Percentiles rank a stretch among this genome's conserved stretches.
These are phyloP conservation scores for Ophthalmolycus amberensis DNA, from an alignment of 2,113 vertebrate genomes.

Conservation along the genomic window DNA sequence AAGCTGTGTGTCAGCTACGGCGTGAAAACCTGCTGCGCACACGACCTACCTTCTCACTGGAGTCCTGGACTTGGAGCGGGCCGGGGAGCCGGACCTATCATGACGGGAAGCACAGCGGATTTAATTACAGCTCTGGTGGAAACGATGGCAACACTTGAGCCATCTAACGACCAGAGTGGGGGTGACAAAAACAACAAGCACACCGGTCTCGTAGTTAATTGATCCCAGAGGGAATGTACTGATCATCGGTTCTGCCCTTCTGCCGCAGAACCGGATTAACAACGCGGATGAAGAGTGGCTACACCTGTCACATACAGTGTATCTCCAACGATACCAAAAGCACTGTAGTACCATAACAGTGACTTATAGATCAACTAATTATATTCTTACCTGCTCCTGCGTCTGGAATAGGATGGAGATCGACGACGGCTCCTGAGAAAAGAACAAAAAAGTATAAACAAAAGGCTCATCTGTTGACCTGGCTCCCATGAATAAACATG, in stretches of 20 bases:
- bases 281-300: not conserved
- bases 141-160: not conserved
- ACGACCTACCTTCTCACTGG: constrained; percentile 77
- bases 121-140: constrained; percentile 2
- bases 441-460: not conserved
- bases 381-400: constrained; percentile 80
- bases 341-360: not conserved
- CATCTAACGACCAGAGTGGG: not conserved
- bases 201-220: not conserved
- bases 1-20: not conserved
- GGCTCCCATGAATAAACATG: not conserved
- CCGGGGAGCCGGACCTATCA: constrained; percentile 81
- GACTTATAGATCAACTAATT: not conserved
- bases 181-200: not conserved
- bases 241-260: not conserved
- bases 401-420: constrained; percentile 84
- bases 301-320: too few relatives aligned
- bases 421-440: constrained; percentile 73
- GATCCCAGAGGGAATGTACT: not conserved
- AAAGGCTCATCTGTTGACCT: too few relatives aligned
- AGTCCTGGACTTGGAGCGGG: constrained; percentile 83
- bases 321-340: not conserved
- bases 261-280: not conserved
- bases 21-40: not conserved
- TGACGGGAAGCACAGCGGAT: not conserved